Percentiles rank a stretch among this genome's conserved stretches.
Conservation (phyloP, 92 coral and sea anemone genomes). For the Paramuricea clavata region DNA sequence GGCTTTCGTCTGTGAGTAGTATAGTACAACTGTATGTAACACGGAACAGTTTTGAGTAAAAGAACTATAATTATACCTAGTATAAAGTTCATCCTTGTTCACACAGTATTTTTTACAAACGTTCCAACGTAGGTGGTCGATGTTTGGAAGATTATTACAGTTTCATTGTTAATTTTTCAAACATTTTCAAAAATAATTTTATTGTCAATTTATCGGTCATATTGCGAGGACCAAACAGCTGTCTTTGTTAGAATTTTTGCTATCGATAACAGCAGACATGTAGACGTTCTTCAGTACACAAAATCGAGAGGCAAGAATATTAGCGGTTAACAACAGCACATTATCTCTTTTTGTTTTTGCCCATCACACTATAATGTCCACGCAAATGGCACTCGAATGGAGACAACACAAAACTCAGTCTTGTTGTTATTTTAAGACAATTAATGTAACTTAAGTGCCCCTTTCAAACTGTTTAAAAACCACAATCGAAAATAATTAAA, state of each 20-base stretch:
- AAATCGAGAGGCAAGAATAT: background rate
- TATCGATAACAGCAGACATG: background rate
- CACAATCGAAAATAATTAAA: slow-evolving; percentile 31
- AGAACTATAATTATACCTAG: too few species aligned
- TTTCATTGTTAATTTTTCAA: too few species aligned
- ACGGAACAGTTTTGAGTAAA: too few species aligned
- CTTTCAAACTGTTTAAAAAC: background rate
- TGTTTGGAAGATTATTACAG: too few species aligned
- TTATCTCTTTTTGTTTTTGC: background rate
- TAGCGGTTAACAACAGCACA: background rate
- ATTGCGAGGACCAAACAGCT: background rate
- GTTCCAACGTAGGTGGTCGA: too few species aligned
- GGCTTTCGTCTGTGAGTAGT: too few species aligned
- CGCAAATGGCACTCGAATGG: background rate
- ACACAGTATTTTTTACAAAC: too few species aligned
- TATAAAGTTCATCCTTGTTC: too few species aligned
- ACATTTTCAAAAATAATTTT: too few species aligned
- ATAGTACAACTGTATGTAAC: too few species aligned
- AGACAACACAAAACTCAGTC: background rate
- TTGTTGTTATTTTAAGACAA: background rate
- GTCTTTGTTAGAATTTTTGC: background rate
- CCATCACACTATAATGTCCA: background rate
- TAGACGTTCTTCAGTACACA: slow-evolving; percentile 3
- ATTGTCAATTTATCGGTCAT: background rate
- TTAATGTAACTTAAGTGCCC: slow-evolving; percentile 4